Base-by-base conservation (phyloP, 2,797 vertebrate genomes). In the Carduelis carduelis region DNA sequence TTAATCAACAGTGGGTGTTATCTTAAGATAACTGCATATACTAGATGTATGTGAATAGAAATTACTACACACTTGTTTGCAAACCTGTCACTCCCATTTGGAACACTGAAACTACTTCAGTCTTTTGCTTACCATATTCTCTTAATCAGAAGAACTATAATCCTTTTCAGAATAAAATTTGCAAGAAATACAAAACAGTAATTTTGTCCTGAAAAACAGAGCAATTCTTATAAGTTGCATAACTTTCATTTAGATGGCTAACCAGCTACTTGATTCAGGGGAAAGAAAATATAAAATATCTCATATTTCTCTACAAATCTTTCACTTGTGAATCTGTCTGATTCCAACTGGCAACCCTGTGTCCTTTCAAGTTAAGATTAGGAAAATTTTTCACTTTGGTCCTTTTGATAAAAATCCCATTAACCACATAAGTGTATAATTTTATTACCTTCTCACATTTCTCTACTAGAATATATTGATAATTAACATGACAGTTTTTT, bases 401-500 rank as follows among this genome's bases (percentile, higher is more conserved):
- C 75, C 52, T 92, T 87, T 79, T 65, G 30, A 85, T 43, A 49
- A 46, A 92, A 86, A 22, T 59, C 34, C 37, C 35, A 55, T 78
- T 85, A 90, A 84, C n/a, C 37, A 88, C 70, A 46, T 56, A 22
- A 83, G 18, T 68, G 17, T 66, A 84, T 53, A 2, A 88, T 89
- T 93, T 86, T 39, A 87, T 93, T 90, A 86, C 24, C 37, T 83
- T 69, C 50, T 84, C 70, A 69, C 26, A 88, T 72, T 93, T 94
- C 44, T 86, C 30, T 87, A 41, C 28, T 55, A 81, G 78, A 91
- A 84, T 83, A 72, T 50, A 92, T 59, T 64, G 63, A 74, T 47
- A 91, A 96, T 91, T 77, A 94, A 72, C 23, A 94, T 64, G 52
- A 43, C 27, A 80, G 37, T n/a, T 37, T 91, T 94, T 87, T 93